These are phyloP conservation scores for Ypsolopha scabrella DNA, from an alignment of 2,888 invertebrate species.

Conservation along the genomic window DNA sequence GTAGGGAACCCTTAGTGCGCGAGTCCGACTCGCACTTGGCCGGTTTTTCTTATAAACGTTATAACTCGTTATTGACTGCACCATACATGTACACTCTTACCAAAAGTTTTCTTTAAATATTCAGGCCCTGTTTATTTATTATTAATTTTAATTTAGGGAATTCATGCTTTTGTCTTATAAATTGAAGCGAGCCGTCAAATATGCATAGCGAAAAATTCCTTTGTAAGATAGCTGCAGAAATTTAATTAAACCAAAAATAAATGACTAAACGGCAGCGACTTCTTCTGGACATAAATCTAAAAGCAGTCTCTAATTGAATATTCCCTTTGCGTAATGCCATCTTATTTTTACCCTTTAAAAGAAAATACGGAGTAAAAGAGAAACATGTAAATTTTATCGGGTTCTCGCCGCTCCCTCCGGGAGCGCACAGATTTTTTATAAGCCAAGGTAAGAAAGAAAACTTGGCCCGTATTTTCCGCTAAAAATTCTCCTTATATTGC, in stretches of 20 bases:
- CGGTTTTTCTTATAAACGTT: too few relatives aligned
- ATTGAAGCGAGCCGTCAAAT: too few relatives aligned
- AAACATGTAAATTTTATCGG: constrained; percentile 68
- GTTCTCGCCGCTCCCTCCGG: constrained; percentile 42
- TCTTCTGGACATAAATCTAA: constrained; percentile 46
- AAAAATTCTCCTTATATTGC: constrained; percentile 50
- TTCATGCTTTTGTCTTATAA: too few relatives aligned
- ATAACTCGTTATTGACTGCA: too few relatives aligned
- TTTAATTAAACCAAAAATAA: constrained; percentile 13
- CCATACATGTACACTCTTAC: too few relatives aligned
- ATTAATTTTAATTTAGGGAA: too few relatives aligned
- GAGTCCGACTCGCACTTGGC: too few relatives aligned
- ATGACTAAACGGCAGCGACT: constrained; percentile 24
- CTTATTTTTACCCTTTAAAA: constrained; percentile 65
- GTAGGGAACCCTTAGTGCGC: too few relatives aligned
- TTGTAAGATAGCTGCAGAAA: too few relatives aligned
- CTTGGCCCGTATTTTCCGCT: constrained; percentile 62
- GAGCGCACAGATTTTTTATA: constrained; percentile 47
- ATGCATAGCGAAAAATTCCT: too few relatives aligned
- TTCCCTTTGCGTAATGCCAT: constrained; percentile 61
- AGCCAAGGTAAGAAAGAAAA: constrained; percentile 52
- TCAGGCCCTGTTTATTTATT: too few relatives aligned
- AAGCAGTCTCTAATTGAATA: constrained; percentile 62
- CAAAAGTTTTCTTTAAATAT: too few relatives aligned
- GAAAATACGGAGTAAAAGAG: constrained; percentile 61